These are phyloP conservation scores for Amblyjoppa proteus DNA, from an alignment of 2,888 invertebrate genomes.

Conservation along the genomic window DNA sequence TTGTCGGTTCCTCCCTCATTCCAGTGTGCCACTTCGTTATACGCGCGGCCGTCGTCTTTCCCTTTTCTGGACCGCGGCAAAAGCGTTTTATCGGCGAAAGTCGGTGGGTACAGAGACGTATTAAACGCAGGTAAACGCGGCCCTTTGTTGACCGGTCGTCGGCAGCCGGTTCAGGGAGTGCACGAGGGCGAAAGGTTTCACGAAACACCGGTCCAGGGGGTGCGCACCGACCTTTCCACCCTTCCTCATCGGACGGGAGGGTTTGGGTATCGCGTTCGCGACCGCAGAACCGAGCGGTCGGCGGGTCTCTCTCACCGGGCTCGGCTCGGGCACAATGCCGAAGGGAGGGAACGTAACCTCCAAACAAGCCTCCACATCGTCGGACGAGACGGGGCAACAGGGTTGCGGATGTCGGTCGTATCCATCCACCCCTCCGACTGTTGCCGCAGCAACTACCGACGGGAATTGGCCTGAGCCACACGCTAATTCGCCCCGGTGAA, in stretches of 20 bases:
- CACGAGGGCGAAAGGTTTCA: conserved; percentile 1
- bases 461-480: conserved; percentile 53
- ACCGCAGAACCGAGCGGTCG: conserved; percentile 33
- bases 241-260: conserved; percentile 2
- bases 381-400: conserved; percentile 53
- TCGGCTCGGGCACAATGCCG: conserved; percentile 28
- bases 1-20: conserved; percentile 4
- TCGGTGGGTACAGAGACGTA: conserved; percentile 63
- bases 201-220: not conserved
- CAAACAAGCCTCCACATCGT: conserved; percentile 30
- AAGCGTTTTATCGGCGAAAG: conserved; percentile 74
- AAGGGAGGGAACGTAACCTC: conserved; percentile 25
- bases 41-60: conserved; percentile 47
- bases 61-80: conserved; percentile 59
- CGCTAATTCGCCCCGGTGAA: conserved; percentile 58
- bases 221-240: conserved; percentile 17
- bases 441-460: conserved; percentile 43
- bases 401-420: conserved; percentile 47
- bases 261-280: conserved; percentile 12
- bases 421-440: conserved; percentile 9
- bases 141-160: conserved; percentile 41
- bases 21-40: conserved; percentile 31
- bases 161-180: not conserved
- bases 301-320: not conserved
- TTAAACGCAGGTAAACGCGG: conserved; percentile 73